Conservation (phyloP, 2,113 vertebrate species). For the Mirza zaza region DNA sequence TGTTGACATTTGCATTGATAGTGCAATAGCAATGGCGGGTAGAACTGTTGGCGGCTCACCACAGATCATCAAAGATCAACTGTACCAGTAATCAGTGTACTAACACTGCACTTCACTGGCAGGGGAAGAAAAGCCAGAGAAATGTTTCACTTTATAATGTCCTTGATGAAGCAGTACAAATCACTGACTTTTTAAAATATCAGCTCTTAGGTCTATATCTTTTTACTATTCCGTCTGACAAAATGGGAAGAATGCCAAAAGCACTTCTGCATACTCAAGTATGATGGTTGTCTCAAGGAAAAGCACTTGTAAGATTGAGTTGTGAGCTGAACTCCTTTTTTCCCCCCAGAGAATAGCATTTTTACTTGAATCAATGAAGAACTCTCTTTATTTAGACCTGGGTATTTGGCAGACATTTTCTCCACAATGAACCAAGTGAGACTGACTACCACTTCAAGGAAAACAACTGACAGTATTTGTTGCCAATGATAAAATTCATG, state of each 20-base stretch:
- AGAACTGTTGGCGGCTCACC: background rate
- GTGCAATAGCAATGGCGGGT: background rate
- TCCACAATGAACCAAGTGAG: background rate
- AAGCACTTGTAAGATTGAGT: background rate
- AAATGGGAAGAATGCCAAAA: background rate
- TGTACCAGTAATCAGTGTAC: background rate
- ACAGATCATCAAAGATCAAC: background rate
- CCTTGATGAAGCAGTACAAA: background rate
- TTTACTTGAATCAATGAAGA: background rate
- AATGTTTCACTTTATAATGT: background rate
- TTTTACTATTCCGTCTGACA: background rate
- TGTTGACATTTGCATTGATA: background rate
- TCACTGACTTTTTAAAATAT: conserved; percentile 24
- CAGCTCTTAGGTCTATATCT: background rate
- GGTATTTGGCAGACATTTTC: conserved; percentile 3
- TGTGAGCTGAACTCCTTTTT: background rate
- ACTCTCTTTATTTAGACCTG: background rate
- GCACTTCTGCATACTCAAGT: background rate
- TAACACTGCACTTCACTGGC: background rate
- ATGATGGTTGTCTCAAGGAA: background rate
- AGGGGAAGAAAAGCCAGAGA: background rate
- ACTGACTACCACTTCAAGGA: background rate
- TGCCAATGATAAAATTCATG: conserved; percentile 4
- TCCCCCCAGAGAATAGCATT: background rate
- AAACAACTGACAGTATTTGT: background rate